Percentiles rank a stretch among this genome's conserved stretches.
These are phyloP conservation scores for Drosophila merina DNA, from an alignment of 2,888 invertebrate species.

Conservation along the genomic window DNA sequence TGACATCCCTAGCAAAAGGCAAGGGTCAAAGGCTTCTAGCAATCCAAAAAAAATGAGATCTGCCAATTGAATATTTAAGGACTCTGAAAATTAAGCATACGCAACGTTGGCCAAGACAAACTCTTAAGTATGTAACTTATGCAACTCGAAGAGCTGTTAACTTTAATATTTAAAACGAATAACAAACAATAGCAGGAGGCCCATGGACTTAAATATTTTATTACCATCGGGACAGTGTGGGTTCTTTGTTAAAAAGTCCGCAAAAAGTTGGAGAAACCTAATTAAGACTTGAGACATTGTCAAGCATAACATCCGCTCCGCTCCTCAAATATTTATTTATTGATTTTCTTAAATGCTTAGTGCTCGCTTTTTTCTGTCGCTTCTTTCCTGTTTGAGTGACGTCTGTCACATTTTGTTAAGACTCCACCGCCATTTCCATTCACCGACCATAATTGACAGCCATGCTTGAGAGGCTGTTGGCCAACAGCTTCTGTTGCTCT, in stretches of 20 bases:
- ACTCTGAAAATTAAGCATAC: constrained; percentile 64
- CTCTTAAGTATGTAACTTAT: constrained; percentile 26
- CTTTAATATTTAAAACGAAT: constrained; percentile 35
- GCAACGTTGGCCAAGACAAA: constrained; percentile 43
- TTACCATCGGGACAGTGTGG: constrained; percentile 46
- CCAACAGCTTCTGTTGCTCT: constrained; percentile 17
- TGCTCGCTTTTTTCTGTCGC: constrained; percentile 51
- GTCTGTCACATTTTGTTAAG: constrained; percentile 67
- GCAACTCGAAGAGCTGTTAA: constrained; percentile 40
- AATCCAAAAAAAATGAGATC: not conserved
- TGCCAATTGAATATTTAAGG: constrained; percentile 29
- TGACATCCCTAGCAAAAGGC: constrained; percentile 17
- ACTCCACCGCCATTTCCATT: constrained; percentile 17
- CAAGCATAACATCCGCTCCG: constrained; percentile 37
- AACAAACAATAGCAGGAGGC: constrained; percentile 5
- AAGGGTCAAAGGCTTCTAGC: constrained; percentile 30
- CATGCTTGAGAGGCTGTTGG: not conserved
- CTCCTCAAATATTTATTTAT: constrained; percentile 55
- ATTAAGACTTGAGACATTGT: constrained; percentile 44
- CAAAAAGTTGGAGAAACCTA: constrained; percentile 14
- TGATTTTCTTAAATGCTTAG: constrained; percentile 64
- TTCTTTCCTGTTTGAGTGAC: constrained; percentile 60
- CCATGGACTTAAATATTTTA: constrained; percentile 66
- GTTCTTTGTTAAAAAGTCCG: constrained; percentile 19
- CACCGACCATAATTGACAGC: constrained; percentile 37